Evolutionary conservation across 64 coral and sea anemone genomes (phyloP), one percentile per base, ranked within the genome.

Genomic region (Stichodactyla helianthus): DNA sequence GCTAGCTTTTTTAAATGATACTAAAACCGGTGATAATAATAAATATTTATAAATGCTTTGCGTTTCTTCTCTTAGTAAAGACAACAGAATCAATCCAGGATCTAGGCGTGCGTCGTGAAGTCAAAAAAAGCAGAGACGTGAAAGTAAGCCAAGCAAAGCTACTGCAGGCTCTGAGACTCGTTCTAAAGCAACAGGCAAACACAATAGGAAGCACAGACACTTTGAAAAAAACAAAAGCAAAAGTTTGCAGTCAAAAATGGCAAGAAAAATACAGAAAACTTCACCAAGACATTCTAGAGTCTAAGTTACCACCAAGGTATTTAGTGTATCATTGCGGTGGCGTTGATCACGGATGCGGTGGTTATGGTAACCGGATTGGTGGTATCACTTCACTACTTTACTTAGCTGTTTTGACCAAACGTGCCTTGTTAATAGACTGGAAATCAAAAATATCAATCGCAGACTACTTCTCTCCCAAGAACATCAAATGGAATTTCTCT

Each of bases 361-460:
- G 89, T 20, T 90, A 90, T 79, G 89, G 89, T 13, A 90, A 90
- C 54, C 63, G 89, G 10, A 59, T 90, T 17, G 62, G 25, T 16
- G 89, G 51, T 27, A 62, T 90, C 17, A 58, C 82, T 6, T 90
- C 89, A 35, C 35, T 90, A 23, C 54, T 90, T 20, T 85, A 58
- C 64, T 81, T 90, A 2, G 65, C 89, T 77, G 71, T 90, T 20
- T 79, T 90, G 25, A 90, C 89, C 5, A 51, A 90, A 84, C 67
- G 89, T 55, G 89, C 82, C 1, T 77, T 90, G 31, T 77, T 90
- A 35, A 90, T 90, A 7, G 67, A 90, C 53, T 90, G 89, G 89
- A 71, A 85, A 22, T 55, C 82, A 6, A 64, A 5, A 5, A 53
- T 85, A 4, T 77, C 82, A 8, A 19, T 85, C 6, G 53, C 71